Conservation (phyloP, 2,113 vertebrate genomes). For the Synodontis membranacea region DNA sequence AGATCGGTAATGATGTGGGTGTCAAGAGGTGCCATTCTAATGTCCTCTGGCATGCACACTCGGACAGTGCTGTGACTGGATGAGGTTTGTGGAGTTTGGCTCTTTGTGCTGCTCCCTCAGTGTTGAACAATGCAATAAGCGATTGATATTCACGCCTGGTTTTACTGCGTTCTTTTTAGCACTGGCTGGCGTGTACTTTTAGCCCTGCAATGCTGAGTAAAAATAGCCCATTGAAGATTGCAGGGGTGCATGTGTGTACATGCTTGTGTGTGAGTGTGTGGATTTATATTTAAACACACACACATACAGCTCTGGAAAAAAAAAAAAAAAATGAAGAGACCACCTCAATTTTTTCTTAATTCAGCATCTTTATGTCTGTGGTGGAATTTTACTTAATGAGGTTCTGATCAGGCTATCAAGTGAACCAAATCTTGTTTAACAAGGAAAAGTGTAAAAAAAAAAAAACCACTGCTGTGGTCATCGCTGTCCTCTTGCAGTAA, state of each 20-base stretch:
- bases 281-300: no score
- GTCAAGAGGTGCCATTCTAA: background rate
- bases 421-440: no score
- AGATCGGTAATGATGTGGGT: constrained; percentile 4
- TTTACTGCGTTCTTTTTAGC: constrained; percentile 31
- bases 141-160: constrained; percentile 47
- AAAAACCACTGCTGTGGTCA: no score
- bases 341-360: no score
- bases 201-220: constrained; percentile 1
- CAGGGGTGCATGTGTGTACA: background rate
- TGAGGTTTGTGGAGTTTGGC: background rate
- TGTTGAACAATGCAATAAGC: constrained; percentile 42
- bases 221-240: constrained; percentile 3
- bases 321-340: no score
- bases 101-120: background rate
- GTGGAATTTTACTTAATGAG: no score
- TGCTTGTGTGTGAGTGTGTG: background rate
- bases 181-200: background rate
- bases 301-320: no score
- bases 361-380: no score
- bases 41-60: background rate
- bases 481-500: no score
- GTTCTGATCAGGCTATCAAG: no score
- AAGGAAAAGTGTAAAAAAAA: no score
- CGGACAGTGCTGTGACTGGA: background rate